phyloP scores from a whole-genome alignment of 1,140 invertebrate genomes.

The Rhopalosiphum padi region DNA sequence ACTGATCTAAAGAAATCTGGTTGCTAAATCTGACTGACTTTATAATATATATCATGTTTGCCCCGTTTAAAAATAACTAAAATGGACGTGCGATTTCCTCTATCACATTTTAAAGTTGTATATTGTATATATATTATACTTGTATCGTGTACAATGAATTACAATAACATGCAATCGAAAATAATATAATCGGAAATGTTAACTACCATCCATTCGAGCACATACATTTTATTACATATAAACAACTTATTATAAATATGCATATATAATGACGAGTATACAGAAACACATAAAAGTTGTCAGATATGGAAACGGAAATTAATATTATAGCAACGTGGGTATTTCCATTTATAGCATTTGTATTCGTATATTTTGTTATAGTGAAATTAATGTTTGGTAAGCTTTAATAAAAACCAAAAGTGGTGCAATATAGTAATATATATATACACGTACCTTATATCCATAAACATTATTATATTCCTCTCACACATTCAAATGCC shows the following conservation, averaged over 20 bases:
- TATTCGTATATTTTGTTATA: neutral
- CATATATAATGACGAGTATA: neutral
- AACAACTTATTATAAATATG: neutral
- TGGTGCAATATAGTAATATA: neutral
- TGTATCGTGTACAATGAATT: neutral
- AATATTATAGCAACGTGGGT: neutral
- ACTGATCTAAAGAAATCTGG: neutral
- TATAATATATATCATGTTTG: neutral
- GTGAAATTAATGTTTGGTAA: slow-evolving; percentile 22
- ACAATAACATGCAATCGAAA: neutral
- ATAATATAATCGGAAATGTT: neutral
- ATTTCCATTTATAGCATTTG: neutral
- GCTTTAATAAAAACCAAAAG: neutral
- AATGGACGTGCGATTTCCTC: neutral
- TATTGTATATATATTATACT: neutral
- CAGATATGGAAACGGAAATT: neutral
- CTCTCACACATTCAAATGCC: slow-evolving; percentile 45
- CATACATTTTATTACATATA: neutral
- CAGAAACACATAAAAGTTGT: neutral
- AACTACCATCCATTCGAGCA: neutral
- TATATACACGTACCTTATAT: neutral
- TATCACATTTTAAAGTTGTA: neutral
- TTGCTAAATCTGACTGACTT: neutral
- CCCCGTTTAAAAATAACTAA: neutral
- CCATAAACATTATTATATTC: slow-evolving; percentile 41